Conservation (phyloP, 2,113 vertebrate species). For the Noctilio leporinus region DNA sequence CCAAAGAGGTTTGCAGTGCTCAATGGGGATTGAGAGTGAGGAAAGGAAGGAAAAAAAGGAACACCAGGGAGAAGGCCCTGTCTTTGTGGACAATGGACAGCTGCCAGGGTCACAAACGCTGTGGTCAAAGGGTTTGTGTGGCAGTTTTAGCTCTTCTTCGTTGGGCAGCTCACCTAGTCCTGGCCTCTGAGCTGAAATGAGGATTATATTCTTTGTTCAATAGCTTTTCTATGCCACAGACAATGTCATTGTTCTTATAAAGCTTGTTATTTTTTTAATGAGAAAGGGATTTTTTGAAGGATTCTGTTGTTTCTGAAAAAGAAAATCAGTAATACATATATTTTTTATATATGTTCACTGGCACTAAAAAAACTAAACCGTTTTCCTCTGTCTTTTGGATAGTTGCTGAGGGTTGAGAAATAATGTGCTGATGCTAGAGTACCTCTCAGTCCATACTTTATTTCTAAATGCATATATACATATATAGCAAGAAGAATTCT, state of each 20-base stretch:
- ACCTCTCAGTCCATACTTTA: slow-evolving; percentile 51
- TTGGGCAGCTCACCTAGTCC: background rate
- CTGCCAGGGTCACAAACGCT: slow-evolving; percentile 15
- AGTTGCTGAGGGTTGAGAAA: slow-evolving; percentile 60
- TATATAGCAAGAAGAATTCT: slow-evolving; percentile 41
- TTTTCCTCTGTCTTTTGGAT: slow-evolving; percentile 51
- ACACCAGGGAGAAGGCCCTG: background rate
- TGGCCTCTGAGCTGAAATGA: background rate
- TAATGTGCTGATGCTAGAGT: slow-evolving; percentile 52
- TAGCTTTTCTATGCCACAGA: slow-evolving; percentile 15
- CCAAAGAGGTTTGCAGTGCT: background rate
- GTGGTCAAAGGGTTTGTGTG: background rate
- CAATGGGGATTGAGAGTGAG: background rate
- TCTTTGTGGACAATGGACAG: background rate
- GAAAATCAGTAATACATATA: slow-evolving; percentile 37
- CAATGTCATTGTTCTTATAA: slow-evolving; percentile 34
- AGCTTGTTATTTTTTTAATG: slow-evolving; percentile 48
- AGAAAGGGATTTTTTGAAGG: slow-evolving; percentile 42
- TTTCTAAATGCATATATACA: slow-evolving; percentile 44
- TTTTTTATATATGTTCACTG: slow-evolving; percentile 62
- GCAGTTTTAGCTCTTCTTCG: slow-evolving; percentile 24
- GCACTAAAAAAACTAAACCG: background rate
- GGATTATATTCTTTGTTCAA: background rate
- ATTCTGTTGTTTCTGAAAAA: slow-evolving; percentile 45
- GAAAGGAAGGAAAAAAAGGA: slow-evolving; percentile 19